Percentiles rank a stretch among this genome's conserved stretches.
phyloP scores from a whole-genome alignment of 2,113 vertebrate genomes.

The Lycocorax pyrrhopterus region DNA sequence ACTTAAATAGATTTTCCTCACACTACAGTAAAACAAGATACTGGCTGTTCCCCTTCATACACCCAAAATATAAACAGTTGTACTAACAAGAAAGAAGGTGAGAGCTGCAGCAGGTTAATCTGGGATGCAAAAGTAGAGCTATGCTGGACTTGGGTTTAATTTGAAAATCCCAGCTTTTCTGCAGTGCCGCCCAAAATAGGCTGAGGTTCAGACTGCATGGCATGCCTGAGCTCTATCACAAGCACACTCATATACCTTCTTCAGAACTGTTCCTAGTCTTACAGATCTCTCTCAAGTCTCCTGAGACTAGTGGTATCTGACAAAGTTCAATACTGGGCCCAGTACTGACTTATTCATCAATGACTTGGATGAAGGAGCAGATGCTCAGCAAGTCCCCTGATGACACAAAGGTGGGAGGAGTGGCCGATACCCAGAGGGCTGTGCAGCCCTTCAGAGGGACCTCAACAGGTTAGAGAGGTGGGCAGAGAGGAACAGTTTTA shows the following conservation, averaged over 20 bases:
- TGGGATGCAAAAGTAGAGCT: not conserved
- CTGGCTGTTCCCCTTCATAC: constrained; percentile 32
- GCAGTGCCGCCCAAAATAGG: not conserved
- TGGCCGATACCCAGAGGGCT: not conserved
- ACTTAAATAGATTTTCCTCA: constrained; percentile 47
- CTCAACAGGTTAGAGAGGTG: not conserved
- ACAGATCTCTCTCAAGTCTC: not conserved
- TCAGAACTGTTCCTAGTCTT: not conserved
- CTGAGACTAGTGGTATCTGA: not conserved
- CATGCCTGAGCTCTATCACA: not conserved
- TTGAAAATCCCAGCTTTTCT: not conserved
- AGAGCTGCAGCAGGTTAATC: not conserved
- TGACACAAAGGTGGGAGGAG: not conserved
- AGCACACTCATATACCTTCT: not conserved
- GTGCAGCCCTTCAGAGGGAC: not conserved
- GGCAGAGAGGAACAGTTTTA: not conserved
- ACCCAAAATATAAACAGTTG: not conserved
- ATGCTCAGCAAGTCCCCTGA: not conserved
- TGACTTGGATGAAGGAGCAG: not conserved
- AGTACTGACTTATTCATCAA: not conserved
- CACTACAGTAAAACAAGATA: not conserved
- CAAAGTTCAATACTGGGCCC: no score
- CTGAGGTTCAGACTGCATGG: not conserved
- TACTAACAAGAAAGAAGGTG: not conserved
- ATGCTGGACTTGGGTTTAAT: not conserved